Percentiles rank a stretch among this genome's conserved stretches.
These are phyloP conservation scores for Contarinia nasturtii DNA, from an alignment of 1,140 invertebrate genomes.

Conservation along the genomic window DNA sequence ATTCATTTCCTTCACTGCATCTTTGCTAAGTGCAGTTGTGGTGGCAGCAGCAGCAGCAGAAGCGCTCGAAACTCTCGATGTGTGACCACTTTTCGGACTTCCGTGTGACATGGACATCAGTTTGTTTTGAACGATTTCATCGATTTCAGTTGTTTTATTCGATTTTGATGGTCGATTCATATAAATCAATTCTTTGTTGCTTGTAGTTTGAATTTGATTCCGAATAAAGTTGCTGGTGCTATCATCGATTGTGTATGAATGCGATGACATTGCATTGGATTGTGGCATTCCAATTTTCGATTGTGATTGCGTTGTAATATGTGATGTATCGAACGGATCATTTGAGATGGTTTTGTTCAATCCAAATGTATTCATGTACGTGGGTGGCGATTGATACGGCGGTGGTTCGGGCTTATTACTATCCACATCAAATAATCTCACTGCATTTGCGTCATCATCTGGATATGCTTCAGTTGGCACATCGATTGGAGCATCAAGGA, in stretches of 20 bases:
- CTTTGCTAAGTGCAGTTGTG: not conserved
- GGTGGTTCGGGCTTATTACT: slow-evolving; percentile 19
- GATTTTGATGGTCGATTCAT: no score
- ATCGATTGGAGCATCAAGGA: slow-evolving; percentile 62
- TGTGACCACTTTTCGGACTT: not conserved
- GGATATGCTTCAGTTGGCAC: slow-evolving; percentile 25
- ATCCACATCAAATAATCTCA: not conserved
- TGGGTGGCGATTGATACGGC: slow-evolving; percentile 28
- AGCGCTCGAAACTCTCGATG: not conserved
- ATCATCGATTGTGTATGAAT: no score
- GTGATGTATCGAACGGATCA: slow-evolving; percentile 43
- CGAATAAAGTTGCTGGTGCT: no score
- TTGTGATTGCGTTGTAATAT: slow-evolving; percentile 3
- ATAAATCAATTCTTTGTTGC: no score
- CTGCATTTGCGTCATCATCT: not conserved
- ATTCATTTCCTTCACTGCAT: not conserved
- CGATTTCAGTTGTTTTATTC: not conserved
- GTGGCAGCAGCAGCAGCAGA: not conserved
- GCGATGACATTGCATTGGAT: no score
- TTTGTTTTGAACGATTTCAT: not conserved
- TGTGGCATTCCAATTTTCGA: no score
- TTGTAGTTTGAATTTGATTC: no score
- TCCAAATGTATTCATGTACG: slow-evolving; percentile 26
- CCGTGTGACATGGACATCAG: not conserved
- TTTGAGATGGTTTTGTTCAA: slow-evolving; percentile 4